Evolutionary conservation across 2,797 vertebrate species (phyloP), one percentile per base, ranked within the genome.

Genomic region (Melanotaenia pygmaea): DNA sequence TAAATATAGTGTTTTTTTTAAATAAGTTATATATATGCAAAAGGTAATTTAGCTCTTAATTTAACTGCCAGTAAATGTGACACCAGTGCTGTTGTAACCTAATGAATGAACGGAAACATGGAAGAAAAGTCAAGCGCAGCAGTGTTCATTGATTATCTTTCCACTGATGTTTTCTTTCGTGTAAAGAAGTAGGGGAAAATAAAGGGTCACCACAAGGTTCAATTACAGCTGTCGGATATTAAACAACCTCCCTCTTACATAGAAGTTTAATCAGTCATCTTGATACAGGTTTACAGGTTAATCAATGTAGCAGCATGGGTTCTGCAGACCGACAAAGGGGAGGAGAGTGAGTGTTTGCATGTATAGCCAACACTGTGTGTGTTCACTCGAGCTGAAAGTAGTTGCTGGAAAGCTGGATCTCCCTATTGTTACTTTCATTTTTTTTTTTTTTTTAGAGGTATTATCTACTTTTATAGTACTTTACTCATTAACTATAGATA

Each of bases 211-310:
- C 67, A 62, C 74, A 74, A 32, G 54, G 43, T 81, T 83, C 11
- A 24, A 62, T 38, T 67, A 18, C 34, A 86, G 45, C 72, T 26
- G 26, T 58, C 22, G 59, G 71, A 87, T 85, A 84, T 87, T 69
- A 68, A 81, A 71, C 74, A 77, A 72, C 62, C 74, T 79, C 82
- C 81, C 74, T 70, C 60, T 64, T 5, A n/a, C 70, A 64, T 76
- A 37, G 86, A 90, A 82, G 86, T 88, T 91, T 74, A 89, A 85
- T 89, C 83, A 86, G 76, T 89, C 83, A 87, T 83, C 63, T 63
- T 58, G 72, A 84, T 86, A 59, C 78, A 81, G 77, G 84, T 80
- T 77, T 67, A 16, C 80, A 86, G 82, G 83, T 88, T 83, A 90
- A 91, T 91, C 87, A 86, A 51, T 89, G 81, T 24, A 66, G 22